phyloP scores from a whole-genome alignment of 2,888 invertebrate species.

The Orchesella flavescens region DNA sequence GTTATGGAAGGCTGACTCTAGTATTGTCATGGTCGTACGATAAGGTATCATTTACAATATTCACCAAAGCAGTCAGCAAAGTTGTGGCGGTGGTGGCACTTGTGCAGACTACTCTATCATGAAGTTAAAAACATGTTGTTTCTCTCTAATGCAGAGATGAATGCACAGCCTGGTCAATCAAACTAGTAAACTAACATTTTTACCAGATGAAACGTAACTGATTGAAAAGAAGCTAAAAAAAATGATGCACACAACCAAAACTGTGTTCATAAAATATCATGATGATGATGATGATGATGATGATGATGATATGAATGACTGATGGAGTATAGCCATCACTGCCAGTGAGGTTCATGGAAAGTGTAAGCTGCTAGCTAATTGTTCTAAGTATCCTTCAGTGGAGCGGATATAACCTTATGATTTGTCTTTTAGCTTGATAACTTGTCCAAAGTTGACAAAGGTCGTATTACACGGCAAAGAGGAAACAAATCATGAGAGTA shows the following conservation, averaged over 20 bases:
- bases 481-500: neutral
- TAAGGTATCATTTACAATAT: constrained; percentile 40
- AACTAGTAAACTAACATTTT: neutral
- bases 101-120: too few relatives aligned
- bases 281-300: too few relatives aligned
- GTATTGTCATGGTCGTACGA: constrained; percentile 65
- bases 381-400: constrained; percentile 13
- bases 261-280: too few relatives aligned
- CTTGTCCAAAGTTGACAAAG: constrained; percentile 43
- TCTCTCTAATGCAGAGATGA: neutral
- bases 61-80: neutral
- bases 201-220: neutral
- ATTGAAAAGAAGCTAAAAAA: neutral
- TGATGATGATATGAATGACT: too few relatives aligned
- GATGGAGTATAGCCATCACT: too few relatives aligned
- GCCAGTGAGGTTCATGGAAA: too few relatives aligned
- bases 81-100: neutral
- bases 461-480: constrained; percentile 14
- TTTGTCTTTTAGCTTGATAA: constrained; percentile 8
- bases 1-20: constrained; percentile 67
- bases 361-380: neutral
- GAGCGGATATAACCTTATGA: constrained; percentile 32
- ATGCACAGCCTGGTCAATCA: neutral
- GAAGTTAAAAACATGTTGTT: neutral
- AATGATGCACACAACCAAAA: too few relatives aligned